phyloP scores from a whole-genome alignment of 2,113 vertebrate genomes.

The Colaptes auratus region DNA sequence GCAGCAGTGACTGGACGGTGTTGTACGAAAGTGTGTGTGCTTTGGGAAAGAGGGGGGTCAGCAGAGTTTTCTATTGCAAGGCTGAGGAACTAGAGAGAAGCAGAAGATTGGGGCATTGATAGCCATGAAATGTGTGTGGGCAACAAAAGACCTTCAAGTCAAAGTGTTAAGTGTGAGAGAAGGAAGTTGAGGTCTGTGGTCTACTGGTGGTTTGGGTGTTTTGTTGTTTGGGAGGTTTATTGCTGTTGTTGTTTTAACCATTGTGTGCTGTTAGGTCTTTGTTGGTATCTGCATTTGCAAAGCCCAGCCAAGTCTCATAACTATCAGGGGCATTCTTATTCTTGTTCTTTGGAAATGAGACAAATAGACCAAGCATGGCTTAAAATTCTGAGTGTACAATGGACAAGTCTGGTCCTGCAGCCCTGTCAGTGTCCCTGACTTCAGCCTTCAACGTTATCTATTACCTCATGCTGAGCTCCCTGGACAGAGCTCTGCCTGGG shows the following conservation, averaged over 20 bases:
- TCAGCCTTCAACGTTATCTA: not conserved
- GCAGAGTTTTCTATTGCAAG: not conserved
- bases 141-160: not conserved
- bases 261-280: not conserved
- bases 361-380: not conserved
- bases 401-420: not conserved
- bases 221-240: no score
- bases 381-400: not conserved
- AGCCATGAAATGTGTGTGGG: not conserved
- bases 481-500: not conserved
- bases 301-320: not conserved
- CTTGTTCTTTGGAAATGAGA: not conserved
- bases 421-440: not conserved
- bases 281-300: not conserved
- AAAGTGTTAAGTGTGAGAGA: not conserved
- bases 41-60: not conserved
- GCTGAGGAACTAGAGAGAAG: not conserved
- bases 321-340: not conserved
- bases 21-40: not conserved
- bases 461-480: not conserved
- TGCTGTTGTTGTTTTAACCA: accelerated
- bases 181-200: not conserved
- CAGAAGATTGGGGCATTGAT: not conserved
- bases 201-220: not conserved
- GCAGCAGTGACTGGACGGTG: not conserved